phyloP scores from a whole-genome alignment of 2,797 vertebrate species.

The Cryptoprocta ferox region DNA sequence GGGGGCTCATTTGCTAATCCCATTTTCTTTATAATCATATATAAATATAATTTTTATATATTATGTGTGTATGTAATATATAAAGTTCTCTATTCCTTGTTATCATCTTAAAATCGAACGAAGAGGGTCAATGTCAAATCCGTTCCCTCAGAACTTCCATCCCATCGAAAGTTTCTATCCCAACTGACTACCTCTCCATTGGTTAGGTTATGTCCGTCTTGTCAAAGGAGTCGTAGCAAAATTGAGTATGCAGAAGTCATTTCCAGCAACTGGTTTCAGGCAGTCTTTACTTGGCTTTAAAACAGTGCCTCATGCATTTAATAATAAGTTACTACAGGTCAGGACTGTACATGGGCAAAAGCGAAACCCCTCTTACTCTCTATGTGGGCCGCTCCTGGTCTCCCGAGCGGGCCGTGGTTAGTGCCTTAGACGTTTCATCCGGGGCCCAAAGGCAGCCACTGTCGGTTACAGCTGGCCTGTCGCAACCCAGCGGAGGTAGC shows the following conservation, averaged over 20 bases:
- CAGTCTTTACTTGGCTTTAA: conserved; percentile 76
- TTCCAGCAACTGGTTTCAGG: conserved; percentile 55
- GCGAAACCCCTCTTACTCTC: conserved; percentile 4
- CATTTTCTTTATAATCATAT: neutral
- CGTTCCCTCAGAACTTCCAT: neutral
- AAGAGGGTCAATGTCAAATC: neutral
- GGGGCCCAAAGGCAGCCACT: conserved; percentile 34
- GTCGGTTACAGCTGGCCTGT: neutral
- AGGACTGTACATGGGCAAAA: conserved; percentile 21
- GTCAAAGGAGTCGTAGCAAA: conserved; percentile 38
- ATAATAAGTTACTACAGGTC: conserved; percentile 64
- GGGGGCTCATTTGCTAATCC: neutral
- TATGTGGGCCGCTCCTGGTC: conserved; percentile 9
- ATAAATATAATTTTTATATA: neutral
- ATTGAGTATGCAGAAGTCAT: conserved; percentile 27
- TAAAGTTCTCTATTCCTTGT: neutral
- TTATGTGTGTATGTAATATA: no score
- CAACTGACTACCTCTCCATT: neutral
- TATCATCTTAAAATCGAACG: neutral
- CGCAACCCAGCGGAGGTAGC: conserved; percentile 53
- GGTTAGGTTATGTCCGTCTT: conserved; percentile 41
- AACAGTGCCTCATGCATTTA: conserved; percentile 74
- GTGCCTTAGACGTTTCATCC: conserved; percentile 12
- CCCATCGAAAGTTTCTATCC: conserved; percentile 28
- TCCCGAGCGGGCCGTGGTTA: neutral